Conservation (phyloP, 2,888 invertebrate genomes). For the Amorpha juglandis region DNA sequence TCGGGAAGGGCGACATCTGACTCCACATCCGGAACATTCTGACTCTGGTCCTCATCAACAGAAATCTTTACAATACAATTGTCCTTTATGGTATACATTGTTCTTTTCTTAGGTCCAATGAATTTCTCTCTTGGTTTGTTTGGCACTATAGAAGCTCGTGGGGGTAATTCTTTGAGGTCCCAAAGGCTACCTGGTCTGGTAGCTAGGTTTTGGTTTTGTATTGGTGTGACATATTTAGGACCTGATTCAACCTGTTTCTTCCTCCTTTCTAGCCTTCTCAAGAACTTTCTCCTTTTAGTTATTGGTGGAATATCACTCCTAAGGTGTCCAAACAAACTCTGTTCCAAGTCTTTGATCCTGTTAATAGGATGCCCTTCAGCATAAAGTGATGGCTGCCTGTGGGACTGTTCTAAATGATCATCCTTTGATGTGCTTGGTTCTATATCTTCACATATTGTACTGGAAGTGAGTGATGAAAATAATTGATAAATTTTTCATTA, state of each 20-base stretch:
- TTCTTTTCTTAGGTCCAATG: constrained; percentile 63
- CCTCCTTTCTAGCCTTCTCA: constrained; percentile 75
- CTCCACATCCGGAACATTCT: constrained; percentile 53
- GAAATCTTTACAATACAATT: constrained; percentile 77
- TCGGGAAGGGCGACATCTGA: constrained; percentile 70
- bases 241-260: constrained; percentile 59
- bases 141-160: constrained; percentile 39
- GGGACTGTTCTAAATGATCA: constrained; percentile 46
- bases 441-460: constrained; percentile 25
- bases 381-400: constrained; percentile 54
- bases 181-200: constrained; percentile 65
- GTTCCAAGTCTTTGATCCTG: constrained; percentile 76
- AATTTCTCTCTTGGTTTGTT: constrained; percentile 35
- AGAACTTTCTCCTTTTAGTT: constrained; percentile 73
- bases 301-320: constrained; percentile 66
- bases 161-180: constrained; percentile 69
- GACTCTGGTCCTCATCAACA: constrained; percentile 36
- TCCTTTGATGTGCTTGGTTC: constrained; percentile 50
- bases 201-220: constrained; percentile 38
- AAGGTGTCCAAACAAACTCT: constrained; percentile 76
- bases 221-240: constrained; percentile 50
- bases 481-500: too few species aligned
- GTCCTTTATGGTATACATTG: constrained; percentile 80
- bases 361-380: constrained; percentile 82
- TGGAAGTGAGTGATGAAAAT: not conserved